Evolutionary conservation across 2,113 vertebrate species (phyloP), one percentile per base, ranked within the genome.

Genomic region (Hippolais icterina): DNA sequence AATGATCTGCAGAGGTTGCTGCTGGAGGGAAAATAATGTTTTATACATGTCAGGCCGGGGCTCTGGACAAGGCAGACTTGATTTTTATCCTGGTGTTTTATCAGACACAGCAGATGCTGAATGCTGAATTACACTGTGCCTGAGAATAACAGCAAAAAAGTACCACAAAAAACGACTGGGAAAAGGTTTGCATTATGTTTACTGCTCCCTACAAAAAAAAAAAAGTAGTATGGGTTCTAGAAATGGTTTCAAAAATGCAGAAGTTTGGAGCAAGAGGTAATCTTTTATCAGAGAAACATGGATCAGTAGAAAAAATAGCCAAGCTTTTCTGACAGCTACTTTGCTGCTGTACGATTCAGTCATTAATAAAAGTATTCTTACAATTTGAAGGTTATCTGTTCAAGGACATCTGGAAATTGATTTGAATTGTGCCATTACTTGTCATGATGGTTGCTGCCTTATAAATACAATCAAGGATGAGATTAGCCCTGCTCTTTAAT

Each of bases 401-500:
- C 69, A 79, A 76, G 44, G 72, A 49, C 19, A 46, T 87, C 59
- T 93, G 65, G 50, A 95, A 88, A 87, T 53, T 14, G 6, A 39
- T 35, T 69, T 87, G 42, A 90, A 71, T 44, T 64, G 70, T 89
- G 46, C 35, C 49, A n/a, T 91, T 77, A 31, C n/a, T 89, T 74
- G 37, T 69, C 83, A 21, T 46, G 56, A 53, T 60, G 33, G 56
- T 42, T 93, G 22, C 61, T 90, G 59, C 56, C 31, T 86, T 61
- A 47, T 49, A 87, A 87, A 64, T 81, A 70, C 9, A 59, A 39
- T 65, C 50, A 31, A 44, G 2, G 18, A 78, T 86, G 89, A 78
- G 74, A 76, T 91, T 88, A 90, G 20, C 81, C 70, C 66, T 79
- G 76, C 64, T 93, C 35, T 93, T 94, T 88, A 80, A 81, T 72